These are phyloP conservation scores for Melanotaenia maccullochi DNA, from an alignment of 2,797 vertebrate species.

Conservation along the genomic window DNA sequence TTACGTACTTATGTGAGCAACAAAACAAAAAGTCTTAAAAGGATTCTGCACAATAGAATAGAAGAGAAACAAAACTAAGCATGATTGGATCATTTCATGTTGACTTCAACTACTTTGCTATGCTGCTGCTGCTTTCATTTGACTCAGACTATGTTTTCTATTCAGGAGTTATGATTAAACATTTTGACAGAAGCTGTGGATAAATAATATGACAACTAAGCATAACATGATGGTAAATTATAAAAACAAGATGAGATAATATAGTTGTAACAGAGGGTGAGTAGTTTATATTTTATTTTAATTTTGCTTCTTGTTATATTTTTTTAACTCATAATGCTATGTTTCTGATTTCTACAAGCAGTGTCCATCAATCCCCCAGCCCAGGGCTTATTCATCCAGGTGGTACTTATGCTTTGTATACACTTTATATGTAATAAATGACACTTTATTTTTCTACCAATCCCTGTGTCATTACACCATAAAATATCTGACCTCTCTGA, in stretches of 20 bases:
- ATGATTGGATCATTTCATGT: conserved; percentile 33
- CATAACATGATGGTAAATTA: conserved; percentile 7
- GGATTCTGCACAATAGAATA: conserved; percentile 56
- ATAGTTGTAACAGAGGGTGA: conserved; percentile 23
- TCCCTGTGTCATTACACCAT: not conserved
- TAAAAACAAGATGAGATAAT: conserved; percentile 17
- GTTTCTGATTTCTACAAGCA: conserved; percentile 1
- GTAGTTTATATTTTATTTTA: conserved; percentile 3
- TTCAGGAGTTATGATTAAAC: conserved; percentile 29
- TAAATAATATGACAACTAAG: conserved; percentile 51
- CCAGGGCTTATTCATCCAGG: not conserved
- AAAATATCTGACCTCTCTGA: not conserved
- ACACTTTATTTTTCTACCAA: not conserved
- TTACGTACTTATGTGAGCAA: conserved; percentile 78
- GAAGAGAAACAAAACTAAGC: conserved; percentile 55
- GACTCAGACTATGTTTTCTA: conserved; percentile 34
- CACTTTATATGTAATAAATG: not conserved
- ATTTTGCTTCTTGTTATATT: conserved; percentile 14
- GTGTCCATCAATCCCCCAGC: not conserved
- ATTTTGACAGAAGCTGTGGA: conserved; percentile 23
- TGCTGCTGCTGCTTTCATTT: conserved; percentile 50
- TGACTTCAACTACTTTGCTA: conserved; percentile 41
- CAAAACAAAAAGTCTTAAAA: conserved; percentile 78
- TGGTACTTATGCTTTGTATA: not conserved
- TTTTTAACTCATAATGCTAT: not conserved